Evolutionary conservation across 2,797 vertebrate species (phyloP).

Genomic region (Zenarchopterus dispar): DNA sequence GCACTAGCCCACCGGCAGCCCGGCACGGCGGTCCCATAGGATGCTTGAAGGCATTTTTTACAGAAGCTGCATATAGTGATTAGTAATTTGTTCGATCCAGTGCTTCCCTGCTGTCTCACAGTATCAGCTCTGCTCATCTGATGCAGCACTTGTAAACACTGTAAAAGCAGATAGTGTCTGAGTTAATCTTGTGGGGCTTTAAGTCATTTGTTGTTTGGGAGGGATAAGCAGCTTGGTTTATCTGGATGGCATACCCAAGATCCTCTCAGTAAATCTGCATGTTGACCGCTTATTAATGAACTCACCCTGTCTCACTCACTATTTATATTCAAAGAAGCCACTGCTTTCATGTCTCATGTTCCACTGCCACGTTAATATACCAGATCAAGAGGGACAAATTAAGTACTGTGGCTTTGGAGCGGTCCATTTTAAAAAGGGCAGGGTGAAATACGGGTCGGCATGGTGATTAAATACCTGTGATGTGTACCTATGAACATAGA

Average conservation of each 20-base stretch:
- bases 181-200: not conserved
- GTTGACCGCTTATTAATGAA: not conserved
- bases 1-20: too few species aligned
- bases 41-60: too few species aligned
- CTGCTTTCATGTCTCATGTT: not conserved
- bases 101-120: constrained; percentile 1
- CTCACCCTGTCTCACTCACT: not conserved
- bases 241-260: not conserved
- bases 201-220: not conserved
- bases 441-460: not conserved
- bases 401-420: not conserved
- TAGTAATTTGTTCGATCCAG: not conserved
- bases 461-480: too few species aligned
- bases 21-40: too few species aligned
- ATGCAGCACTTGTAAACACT: constrained; percentile 2
- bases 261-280: not conserved
- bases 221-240: not conserved
- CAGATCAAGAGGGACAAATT: not conserved
- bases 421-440: not conserved
- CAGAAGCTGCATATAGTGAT: too few species aligned
- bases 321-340: constrained; percentile 3
- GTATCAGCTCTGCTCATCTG: constrained; percentile 7
- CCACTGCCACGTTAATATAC: not conserved
- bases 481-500: too few species aligned
- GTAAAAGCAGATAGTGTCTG: not conserved